Conservation (phyloP, 2,888 invertebrate species). For the Eledona agricola region DNA sequence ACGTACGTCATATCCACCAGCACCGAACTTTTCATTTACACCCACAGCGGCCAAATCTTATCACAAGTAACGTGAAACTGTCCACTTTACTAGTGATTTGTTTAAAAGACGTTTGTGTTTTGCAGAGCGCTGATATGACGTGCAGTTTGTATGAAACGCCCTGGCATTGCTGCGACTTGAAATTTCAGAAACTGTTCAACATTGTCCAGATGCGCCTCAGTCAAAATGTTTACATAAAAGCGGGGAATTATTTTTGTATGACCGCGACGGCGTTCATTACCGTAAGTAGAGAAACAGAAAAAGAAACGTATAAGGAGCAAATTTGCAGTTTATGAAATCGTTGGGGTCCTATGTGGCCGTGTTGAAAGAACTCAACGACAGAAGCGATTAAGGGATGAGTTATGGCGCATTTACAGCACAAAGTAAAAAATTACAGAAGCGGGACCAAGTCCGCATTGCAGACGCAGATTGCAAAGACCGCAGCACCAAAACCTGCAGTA, state of each 20-base stretch:
- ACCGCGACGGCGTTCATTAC: slow-evolving; percentile 16
- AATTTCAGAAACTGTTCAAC: slow-evolving; percentile 13
- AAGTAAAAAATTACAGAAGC: no score
- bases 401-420: no score
- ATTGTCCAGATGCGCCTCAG: slow-evolving; percentile 15
- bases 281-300: slow-evolving; percentile 3
- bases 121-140: slow-evolving; percentile 18
- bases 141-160: slow-evolving; percentile 10
- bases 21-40: slow-evolving; percentile 16
- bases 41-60: slow-evolving; percentile 18
- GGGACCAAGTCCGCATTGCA: no score
- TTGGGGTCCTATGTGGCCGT: slow-evolving; percentile 17
- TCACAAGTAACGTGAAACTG: slow-evolving; percentile 4
- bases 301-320: slow-evolving; percentile 1
- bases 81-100: background rate
- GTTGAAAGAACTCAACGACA: slow-evolving; percentile 3
- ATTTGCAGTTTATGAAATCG: slow-evolving; percentile 17
- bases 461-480: no score
- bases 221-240: slow-evolving; percentile 9
- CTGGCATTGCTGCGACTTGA: slow-evolving; percentile 14
- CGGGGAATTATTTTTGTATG: slow-evolving; percentile 23
- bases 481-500: no score
- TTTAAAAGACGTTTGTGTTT: background rate
- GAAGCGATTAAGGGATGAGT: slow-evolving; percentile 2
- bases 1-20: slow-evolving; percentile 9